Percentiles rank a stretch among this genome's conserved stretches.
phyloP scores from a whole-genome alignment of 2,888 invertebrate species.

The Drosophila picticornis region DNA sequence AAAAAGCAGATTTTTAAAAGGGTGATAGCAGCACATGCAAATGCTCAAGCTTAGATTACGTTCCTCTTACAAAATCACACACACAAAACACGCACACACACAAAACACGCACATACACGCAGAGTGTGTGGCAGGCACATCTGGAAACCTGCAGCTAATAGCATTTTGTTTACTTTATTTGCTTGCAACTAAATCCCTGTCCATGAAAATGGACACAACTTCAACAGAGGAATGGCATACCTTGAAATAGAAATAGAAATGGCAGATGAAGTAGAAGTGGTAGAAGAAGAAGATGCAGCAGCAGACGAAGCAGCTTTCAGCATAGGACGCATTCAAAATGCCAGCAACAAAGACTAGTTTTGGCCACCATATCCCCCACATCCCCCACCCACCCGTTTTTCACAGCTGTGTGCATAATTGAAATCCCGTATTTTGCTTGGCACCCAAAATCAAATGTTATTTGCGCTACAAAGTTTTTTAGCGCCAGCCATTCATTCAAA shows the following conservation, averaged over 20 bases:
- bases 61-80: not conserved
- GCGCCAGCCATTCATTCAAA: slow-evolving; percentile 52
- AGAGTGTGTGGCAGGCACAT: slow-evolving; percentile 14
- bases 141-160: slow-evolving; percentile 43
- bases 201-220: slow-evolving; percentile 31
- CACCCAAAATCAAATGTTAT: slow-evolving; percentile 49
- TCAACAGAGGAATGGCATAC: slow-evolving; percentile 5
- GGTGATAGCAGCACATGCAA: slow-evolving; percentile 6
- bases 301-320: slow-evolving; percentile 5
- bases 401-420: slow-evolving; percentile 60
- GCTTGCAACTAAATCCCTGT: slow-evolving; percentile 45
- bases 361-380: not conserved
- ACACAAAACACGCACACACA: not conserved
- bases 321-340: slow-evolving; percentile 36
- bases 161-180: slow-evolving; percentile 46
- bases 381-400: not conserved
- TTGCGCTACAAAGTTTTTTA: slow-evolving; percentile 47
- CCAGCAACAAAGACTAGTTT: slow-evolving; percentile 27
- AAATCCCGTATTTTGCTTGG: slow-evolving; percentile 31
- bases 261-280: not conserved
- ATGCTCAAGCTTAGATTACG: not conserved
- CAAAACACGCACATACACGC: too few relatives aligned
- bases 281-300: not conserved
- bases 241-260: slow-evolving; percentile 9
- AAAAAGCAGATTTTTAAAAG: not conserved